Evolutionary conservation across 64 coral and sea anemone species (phyloP).

Genomic region (Astreopora myriophthalma): DNA sequence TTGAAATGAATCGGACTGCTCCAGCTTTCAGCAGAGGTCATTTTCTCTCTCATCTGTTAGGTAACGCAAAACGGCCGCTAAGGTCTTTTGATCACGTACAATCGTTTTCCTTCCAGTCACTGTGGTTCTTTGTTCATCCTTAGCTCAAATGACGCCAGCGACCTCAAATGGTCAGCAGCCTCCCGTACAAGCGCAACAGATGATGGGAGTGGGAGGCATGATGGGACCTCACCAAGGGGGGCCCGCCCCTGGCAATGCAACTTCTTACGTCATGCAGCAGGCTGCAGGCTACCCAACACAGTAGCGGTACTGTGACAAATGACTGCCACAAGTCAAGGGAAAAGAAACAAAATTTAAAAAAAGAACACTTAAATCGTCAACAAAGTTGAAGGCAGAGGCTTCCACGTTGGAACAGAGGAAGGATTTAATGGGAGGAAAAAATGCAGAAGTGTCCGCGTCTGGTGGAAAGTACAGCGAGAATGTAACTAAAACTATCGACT

Average conservation of each 20-base stretch:
- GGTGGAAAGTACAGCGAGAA: conserved; percentile 3
- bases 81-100: conserved; percentile 40
- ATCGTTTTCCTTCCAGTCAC: conserved; percentile 40
- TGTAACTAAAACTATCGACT: not conserved
- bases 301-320: conserved; percentile 31
- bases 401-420: not conserved
- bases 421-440: conserved; percentile 4
- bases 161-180: conserved; percentile 53
- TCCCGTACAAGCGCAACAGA: conserved; percentile 72
- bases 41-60: not conserved
- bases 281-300: conserved; percentile 95
- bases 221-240: conserved; percentile 80
- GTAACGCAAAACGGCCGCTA: not conserved
- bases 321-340: not conserved
- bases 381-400: not conserved
- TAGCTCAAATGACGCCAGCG: conserved; percentile 61
- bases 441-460: not conserved
- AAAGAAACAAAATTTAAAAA: not conserved
- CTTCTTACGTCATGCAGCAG: conserved; percentile 93
- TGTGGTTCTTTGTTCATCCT: conserved; percentile 17
- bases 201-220: conserved; percentile 81
- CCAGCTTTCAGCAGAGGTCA: not conserved
- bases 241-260: conserved; percentile 38
- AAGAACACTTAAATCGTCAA: conserved; percentile 6
- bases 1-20: not conserved